A percentile compares a stretch with the other conserved stretches of the same genome.
Conservation (phyloP, 2,888 invertebrate genomes). For the Rhingia campestris region DNA sequence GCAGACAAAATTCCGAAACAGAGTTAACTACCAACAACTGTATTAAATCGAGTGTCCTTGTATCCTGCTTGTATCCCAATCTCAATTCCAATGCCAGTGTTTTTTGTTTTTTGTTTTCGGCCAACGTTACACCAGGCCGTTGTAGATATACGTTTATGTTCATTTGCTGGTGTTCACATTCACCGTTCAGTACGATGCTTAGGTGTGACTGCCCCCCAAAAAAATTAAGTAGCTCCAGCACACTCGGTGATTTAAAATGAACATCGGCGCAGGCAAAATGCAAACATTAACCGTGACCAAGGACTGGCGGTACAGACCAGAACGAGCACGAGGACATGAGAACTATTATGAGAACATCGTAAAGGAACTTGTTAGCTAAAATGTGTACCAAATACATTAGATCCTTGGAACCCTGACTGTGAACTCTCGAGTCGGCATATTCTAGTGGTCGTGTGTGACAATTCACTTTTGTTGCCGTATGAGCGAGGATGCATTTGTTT, state of each 20-base stretch:
- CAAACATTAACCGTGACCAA: constrained; percentile 70
- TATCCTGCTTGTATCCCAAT: constrained; percentile 13
- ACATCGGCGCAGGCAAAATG: constrained; percentile 66
- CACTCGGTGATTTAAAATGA: constrained; percentile 69
- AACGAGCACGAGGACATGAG: constrained; percentile 49
- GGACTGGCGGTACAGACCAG: constrained; percentile 35
- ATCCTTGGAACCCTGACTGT: constrained; percentile 44
- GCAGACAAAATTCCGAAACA: constrained; percentile 50
- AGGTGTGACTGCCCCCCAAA: constrained; percentile 14
- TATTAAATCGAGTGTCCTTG: constrained; percentile 55
- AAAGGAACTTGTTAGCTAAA: constrained; percentile 62
- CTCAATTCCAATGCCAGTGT: constrained; percentile 16
- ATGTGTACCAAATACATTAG: constrained; percentile 50
- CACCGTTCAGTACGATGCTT: background rate
- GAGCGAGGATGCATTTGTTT: background rate
- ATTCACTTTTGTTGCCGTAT: constrained; percentile 24
- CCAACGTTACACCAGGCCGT: constrained; percentile 34
- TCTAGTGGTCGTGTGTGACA: constrained; percentile 15
- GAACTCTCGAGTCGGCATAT: constrained; percentile 41
- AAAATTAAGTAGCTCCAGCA: constrained; percentile 66
- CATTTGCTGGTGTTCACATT: constrained; percentile 2
- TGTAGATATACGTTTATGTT: background rate
- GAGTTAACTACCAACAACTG: constrained; percentile 64
- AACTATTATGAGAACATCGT: constrained; percentile 53
- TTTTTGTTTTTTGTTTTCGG: constrained; percentile 54